These are phyloP conservation scores for Cantharis flavilabris DNA, from an alignment of 2,888 invertebrate species.

Conservation along the genomic window DNA sequence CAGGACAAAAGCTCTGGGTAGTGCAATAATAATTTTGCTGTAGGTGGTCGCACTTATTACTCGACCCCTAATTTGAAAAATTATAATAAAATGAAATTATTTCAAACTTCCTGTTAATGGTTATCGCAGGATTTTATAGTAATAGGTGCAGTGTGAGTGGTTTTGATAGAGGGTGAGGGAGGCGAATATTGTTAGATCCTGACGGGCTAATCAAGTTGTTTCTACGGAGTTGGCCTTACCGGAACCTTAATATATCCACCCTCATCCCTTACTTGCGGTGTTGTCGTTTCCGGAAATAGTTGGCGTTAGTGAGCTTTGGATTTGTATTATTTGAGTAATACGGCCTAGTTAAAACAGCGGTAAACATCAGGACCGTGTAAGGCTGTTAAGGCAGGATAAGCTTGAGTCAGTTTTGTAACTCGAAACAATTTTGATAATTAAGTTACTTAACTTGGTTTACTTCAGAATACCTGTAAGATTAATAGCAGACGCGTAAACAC, in stretches of 20 bases:
- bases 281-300: constrained; percentile 16
- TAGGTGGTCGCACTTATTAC: too few species aligned
- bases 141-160: constrained; percentile 10
- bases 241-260: constrained; percentile 24
- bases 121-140: background rate
- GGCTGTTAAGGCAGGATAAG: constrained; percentile 1
- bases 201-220: constrained; percentile 28
- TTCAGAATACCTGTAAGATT: background rate
- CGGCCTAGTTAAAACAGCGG: constrained; percentile 5
- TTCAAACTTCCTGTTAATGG: background rate
- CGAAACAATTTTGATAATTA: constrained; percentile 4
- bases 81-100: background rate
- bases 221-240: constrained; percentile 20
- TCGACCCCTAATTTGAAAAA: too few species aligned
- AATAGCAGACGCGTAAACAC: background rate
- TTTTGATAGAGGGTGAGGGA: constrained; percentile 7
- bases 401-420: background rate
- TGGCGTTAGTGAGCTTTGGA: constrained; percentile 16
- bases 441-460: constrained; percentile 1
- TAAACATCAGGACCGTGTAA: constrained; percentile 1
- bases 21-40: background rate
- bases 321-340: constrained; percentile 10
- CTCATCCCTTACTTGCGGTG: constrained; percentile 18
- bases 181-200: constrained; percentile 20
- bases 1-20: background rate